Base-by-base conservation (phyloP, 2,888 invertebrate genomes). In the Phengaris alcon region DNA sequence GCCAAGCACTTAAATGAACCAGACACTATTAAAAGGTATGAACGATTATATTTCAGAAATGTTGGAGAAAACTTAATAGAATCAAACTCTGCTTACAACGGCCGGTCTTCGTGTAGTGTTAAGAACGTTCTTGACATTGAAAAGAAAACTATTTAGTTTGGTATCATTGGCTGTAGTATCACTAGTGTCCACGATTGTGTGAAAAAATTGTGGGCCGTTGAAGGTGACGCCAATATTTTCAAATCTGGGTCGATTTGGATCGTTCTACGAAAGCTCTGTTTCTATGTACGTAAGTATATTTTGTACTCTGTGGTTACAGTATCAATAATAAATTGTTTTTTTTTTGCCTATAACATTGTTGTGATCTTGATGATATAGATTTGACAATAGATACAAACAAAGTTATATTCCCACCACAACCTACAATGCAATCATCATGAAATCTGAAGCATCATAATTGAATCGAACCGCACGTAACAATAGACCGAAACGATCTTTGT, bases 21-120 rank as follows among this genome's bases (percentile, higher is more conserved):
- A 79, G 80, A 82, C 80, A 76, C 80, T 81, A 80, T 82, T 80
- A 81, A 82, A 85, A 86, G 85, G 84, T 86, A 84, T 84, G 83
- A 85, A 84, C 86, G 85, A 87, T 78, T 74, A 75, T 75, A 75
- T 72, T 70, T 57, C 57, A 52, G 22, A 35, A 70, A 70, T 10
- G 57, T 35, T 68, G 70, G 48, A 59, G 51, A 51, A 75, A 59
- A 70, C 15, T 46, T 15, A 22, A 54, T 54, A 51, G 64, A 64
- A 64, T 64, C 35, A 64, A 44, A 44, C 35, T 6, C 64, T 2
- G 8, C 0, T 4, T 0, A 10, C 10, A 64, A 35, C 44, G 12
- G 35, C 35, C 35, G 44, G 35, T 44, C 15, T 35, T 64, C 22
- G 22, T 64, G 5, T 22, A 64, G 59, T 22, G 22, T 59, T 6